phyloP scores from a whole-genome alignment of 2,888 invertebrate species.

The Sericinus montela region DNA sequence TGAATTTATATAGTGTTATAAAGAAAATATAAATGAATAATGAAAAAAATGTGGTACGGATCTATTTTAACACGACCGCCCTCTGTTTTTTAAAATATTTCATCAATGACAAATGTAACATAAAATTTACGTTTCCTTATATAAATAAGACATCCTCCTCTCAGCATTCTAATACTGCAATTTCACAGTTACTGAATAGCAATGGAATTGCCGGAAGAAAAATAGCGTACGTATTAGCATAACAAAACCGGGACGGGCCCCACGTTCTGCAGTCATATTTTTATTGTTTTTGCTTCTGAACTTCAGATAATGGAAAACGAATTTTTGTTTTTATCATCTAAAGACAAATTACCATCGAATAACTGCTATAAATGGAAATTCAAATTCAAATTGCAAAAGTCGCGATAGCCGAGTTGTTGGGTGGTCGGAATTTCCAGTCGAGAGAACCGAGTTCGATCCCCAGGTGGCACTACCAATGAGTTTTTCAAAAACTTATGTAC shows the following conservation, averaged over 20 bases:
- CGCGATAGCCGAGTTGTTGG: no score
- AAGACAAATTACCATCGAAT: no score
- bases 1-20: no score
- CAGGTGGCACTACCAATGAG: no score
- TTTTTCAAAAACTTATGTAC: no score
- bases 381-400: background rate
- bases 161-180: slow-evolving; percentile 2
- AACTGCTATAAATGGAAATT: background rate
- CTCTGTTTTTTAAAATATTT: no score
- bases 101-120: background rate
- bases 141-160: background rate
- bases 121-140: background rate
- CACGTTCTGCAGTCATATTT: background rate
- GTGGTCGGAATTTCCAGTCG: no score
- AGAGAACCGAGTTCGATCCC: no score
- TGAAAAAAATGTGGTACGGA: no score
- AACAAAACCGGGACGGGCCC: background rate
- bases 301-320: background rate
- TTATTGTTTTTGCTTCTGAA: background rate
- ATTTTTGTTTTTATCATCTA: no score
- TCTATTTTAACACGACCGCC: no score
- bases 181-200: slow-evolving; percentile 4
- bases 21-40: no score
- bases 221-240: background rate
- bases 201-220: slow-evolving; percentile 3